Percentiles rank a stretch among this genome's conserved stretches.
These are phyloP conservation scores for Epizoanthus scotinus DNA, from an alignment of 92 coral and sea anemone genomes.

Conservation along the genomic window DNA sequence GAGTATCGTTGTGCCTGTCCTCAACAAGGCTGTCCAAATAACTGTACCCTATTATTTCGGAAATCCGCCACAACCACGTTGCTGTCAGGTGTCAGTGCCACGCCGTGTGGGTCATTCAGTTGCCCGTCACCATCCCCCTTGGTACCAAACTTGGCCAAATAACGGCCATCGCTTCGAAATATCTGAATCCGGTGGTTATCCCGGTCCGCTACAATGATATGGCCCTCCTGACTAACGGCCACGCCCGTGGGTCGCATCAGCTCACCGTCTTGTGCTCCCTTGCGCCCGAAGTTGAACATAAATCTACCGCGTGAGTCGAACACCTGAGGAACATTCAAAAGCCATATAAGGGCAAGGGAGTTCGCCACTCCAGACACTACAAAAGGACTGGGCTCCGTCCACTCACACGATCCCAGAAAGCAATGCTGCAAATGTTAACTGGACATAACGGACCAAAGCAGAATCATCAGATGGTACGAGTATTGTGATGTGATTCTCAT, in stretches of 20 bases:
- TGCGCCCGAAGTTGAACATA: slow-evolving; percentile 96
- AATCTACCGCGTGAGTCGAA: slow-evolving; percentile 97
- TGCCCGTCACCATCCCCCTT: slow-evolving; percentile 99
- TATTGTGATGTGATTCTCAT: too few relatives aligned
- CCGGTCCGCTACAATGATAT: slow-evolving; percentile 95
- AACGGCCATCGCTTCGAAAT: slow-evolving; percentile 94
- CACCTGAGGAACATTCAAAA: slow-evolving; percentile 52
- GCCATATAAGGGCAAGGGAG: background rate
- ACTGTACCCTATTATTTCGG: slow-evolving; percentile 91
- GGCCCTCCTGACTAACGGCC: slow-evolving; percentile 95
- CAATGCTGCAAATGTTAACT: too few relatives aligned
- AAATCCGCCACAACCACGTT: slow-evolving; percentile 95
- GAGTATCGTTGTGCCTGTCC: background rate
- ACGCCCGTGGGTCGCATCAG: slow-evolving; percentile 97
- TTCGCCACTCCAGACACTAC: too few relatives aligned
- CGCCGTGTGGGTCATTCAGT: slow-evolving; percentile 96
- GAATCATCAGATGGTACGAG: too few relatives aligned
- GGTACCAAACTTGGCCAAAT: slow-evolving; percentile 88
- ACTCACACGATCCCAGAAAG: too few relatives aligned
- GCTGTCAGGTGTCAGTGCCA: slow-evolving; percentile 93
- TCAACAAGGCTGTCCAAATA: slow-evolving; percentile 75
- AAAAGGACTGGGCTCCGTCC: too few relatives aligned
- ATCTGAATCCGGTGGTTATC: slow-evolving; percentile 97
- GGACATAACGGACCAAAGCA: too few relatives aligned
- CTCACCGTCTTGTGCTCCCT: slow-evolving; percentile 95